phyloP scores from a whole-genome alignment of 2,113 vertebrate genomes.

The Arothron firmamentum region DNA sequence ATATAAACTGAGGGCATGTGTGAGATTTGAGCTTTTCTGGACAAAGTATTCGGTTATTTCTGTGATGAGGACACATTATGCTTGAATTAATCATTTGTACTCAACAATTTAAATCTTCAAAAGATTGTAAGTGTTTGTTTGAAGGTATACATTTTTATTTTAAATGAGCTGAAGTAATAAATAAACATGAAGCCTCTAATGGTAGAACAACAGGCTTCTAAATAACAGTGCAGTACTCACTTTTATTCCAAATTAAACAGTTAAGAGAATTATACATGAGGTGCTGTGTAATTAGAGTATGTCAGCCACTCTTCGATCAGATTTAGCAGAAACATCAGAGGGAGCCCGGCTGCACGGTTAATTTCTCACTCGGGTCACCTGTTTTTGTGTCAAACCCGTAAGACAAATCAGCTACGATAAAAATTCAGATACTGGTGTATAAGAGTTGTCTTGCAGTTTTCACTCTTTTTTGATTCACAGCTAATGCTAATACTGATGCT shows the following conservation, averaged over 20 bases:
- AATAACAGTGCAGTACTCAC: constrained; percentile 53
- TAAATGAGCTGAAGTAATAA: constrained; percentile 48
- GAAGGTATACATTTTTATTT: constrained; percentile 24
- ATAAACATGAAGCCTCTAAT: constrained; percentile 46
- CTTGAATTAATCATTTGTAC: constrained; percentile 32
- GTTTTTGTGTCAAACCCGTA: constrained; percentile 9
- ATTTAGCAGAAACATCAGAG: constrained; percentile 56
- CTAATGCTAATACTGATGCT: no score
- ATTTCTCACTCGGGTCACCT: constrained; percentile 32
- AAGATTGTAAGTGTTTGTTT: constrained; percentile 56
- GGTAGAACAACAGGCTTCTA: constrained; percentile 45
- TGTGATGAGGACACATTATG: not conserved
- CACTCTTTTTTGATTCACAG: no score
- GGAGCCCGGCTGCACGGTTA: constrained; percentile 38
- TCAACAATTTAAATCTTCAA: constrained; percentile 29
- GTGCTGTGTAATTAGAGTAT: constrained; percentile 60
- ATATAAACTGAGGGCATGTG: no score
- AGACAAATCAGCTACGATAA: no score
- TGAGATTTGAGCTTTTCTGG: no score
- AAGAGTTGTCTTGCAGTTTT: no score
- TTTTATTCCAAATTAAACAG: constrained; percentile 70
- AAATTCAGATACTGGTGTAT: no score
- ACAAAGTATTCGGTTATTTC: no score
- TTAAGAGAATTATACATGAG: constrained; percentile 67
- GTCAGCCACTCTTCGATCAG: constrained; percentile 60